A percentile compares a stretch with the other conserved stretches of the same genome.
These are phyloP conservation scores for Gymnobelideus leadbeateri DNA, from an alignment of 2,113 vertebrate genomes.

Conservation along the genomic window DNA sequence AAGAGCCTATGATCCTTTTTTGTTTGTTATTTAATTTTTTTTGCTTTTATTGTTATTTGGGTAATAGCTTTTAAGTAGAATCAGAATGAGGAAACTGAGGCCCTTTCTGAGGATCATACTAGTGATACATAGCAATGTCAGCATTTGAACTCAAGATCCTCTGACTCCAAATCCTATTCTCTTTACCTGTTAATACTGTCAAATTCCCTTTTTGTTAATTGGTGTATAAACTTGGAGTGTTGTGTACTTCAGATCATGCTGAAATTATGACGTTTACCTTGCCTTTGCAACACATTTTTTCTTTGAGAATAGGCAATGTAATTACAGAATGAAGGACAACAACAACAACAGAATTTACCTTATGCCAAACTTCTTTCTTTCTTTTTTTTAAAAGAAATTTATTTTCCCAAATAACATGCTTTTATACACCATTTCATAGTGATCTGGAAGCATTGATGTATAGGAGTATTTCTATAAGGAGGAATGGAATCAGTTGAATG, in stretches of 20 bases:
- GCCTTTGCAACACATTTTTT: not conserved
- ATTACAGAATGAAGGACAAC: not conserved
- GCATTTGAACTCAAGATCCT: not conserved
- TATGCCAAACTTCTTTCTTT: not conserved
- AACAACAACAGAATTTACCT: not conserved
- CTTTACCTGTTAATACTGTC: not conserved
- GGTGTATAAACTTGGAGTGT: not conserved
- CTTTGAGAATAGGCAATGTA: not conserved
- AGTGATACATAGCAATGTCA: not conserved
- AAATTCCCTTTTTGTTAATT: not conserved
- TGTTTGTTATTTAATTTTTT: not conserved
- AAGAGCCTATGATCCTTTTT: not conserved
- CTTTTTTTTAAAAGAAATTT: not conserved
- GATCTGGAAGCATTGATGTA: not conserved
- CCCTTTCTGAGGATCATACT: not conserved
- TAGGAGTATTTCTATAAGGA: not conserved
- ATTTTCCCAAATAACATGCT: not conserved
- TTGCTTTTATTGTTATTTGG: not conserved
- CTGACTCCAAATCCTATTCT: not conserved
- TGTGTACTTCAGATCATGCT: not conserved
- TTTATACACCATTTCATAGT: not conserved
- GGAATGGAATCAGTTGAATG: not conserved
- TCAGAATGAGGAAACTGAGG: not conserved
- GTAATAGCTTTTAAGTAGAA: not conserved
- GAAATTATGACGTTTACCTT: not conserved